Evolutionary conservation across 2,113 vertebrate genomes (phyloP).

Genomic region (Bubalus kerabau): DNA sequence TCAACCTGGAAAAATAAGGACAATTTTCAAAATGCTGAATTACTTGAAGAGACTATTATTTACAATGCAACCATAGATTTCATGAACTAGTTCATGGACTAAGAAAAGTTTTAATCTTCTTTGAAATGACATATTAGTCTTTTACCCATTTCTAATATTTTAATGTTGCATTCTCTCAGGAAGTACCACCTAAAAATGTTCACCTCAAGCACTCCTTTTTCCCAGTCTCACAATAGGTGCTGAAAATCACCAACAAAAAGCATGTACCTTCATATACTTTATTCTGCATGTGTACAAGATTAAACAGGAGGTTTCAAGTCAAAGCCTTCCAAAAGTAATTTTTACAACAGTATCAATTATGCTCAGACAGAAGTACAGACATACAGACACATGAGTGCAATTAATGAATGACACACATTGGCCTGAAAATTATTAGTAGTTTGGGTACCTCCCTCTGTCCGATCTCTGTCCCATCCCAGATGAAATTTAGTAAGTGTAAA

Average conservation of each 20-base stretch:
- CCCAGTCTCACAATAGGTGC: background rate
- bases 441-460: background rate
- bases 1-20: background rate
- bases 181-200: background rate
- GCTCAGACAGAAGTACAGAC: background rate
- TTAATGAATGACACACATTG: background rate
- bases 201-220: background rate
- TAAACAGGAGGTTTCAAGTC: background rate
- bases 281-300: background rate
- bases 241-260: background rate
- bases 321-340: background rate
- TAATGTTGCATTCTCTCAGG: background rate
- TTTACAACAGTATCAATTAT: background rate
- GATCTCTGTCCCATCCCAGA: background rate
- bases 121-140: constrained; percentile 9
- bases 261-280: background rate
- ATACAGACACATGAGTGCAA: background rate
- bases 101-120: background rate
- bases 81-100: background rate
- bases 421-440: background rate
- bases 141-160: background rate
- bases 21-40: constrained; percentile 19
- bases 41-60: background rate
- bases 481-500: background rate
- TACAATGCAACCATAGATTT: background rate